These are phyloP conservation scores for Pavo muticus DNA, from an alignment of 2,113 vertebrate species.

Conservation along the genomic window DNA sequence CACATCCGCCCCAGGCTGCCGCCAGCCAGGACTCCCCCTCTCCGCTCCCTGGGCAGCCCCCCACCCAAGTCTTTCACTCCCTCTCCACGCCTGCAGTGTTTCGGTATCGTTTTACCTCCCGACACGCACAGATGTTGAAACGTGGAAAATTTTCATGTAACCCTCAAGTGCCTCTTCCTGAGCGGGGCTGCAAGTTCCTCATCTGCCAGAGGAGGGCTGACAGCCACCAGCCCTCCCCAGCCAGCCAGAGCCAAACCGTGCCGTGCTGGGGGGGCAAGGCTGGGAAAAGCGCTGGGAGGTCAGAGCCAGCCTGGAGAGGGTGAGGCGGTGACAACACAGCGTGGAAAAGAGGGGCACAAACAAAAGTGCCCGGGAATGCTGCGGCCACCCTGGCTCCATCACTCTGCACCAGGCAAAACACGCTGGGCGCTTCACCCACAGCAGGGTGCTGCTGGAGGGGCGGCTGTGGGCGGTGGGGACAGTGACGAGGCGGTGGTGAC, in stretches of 20 bases:
- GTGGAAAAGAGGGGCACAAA: not conserved
- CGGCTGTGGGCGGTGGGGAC: not conserved
- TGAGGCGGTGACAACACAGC: rapidly evolving
- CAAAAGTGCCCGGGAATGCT: not conserved
- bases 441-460: not conserved
- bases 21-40: not conserved
- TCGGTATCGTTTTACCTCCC: not conserved
- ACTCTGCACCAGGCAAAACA: not conserved
- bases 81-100: not conserved
- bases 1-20: not conserved
- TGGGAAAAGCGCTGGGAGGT: not conserved
- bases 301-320: not conserved
- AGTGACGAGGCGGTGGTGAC: not conserved
- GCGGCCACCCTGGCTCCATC: not conserved
- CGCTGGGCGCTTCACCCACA: not conserved
- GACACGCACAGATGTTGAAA: conserved; percentile 11
- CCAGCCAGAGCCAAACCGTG: not conserved
- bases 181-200: not conserved
- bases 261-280: not conserved
- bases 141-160: conserved; percentile 10
- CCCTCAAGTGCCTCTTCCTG: not conserved
- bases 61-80: not conserved
- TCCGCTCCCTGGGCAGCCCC: not conserved
- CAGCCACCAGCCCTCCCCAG: not conserved
- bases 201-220: not conserved